Evolutionary conservation across 1,140 invertebrate genomes (phyloP).

Genomic region (Drosophila kikkawai): DNA sequence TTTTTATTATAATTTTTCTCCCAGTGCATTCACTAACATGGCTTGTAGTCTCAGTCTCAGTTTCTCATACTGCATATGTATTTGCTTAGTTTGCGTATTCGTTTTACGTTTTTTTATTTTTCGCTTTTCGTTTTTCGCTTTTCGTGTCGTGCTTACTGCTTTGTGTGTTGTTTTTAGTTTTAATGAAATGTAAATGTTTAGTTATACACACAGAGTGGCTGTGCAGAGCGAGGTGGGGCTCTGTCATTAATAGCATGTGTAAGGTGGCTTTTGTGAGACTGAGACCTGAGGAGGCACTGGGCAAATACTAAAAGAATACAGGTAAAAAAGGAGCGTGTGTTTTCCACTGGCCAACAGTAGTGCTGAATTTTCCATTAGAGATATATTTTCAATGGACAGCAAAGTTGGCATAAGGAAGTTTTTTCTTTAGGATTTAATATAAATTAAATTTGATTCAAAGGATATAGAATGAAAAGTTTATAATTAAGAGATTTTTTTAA

Average conservation of each 20-base stretch:
- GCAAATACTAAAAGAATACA: conserved; percentile 35
- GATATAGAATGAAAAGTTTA: background rate
- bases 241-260: conserved; percentile 48
- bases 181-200: conserved; percentile 84
- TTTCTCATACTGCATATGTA: conserved; percentile 35
- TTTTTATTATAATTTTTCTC: background rate
- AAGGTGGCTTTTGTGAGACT: conserved; percentile 48
- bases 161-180: conserved; percentile 83
- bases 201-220: conserved; percentile 65
- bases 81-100: conserved; percentile 75
- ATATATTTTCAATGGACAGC: conserved; percentile 1
- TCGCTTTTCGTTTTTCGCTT: conserved; percentile 20
- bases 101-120: conserved; percentile 44
- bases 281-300: conserved; percentile 3
- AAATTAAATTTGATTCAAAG: conserved; percentile 1
- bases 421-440: background rate
- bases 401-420: background rate
- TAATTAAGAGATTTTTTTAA: background rate
- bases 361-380: background rate
- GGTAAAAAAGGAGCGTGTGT: conserved; percentile 1
- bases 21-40: conserved; percentile 47
- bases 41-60: conserved; percentile 26
- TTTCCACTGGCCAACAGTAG: conserved; percentile 12
- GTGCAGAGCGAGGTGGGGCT: conserved; percentile 18
- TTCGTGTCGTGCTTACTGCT: conserved; percentile 74